Evolutionary conservation across 2,797 vertebrate species (phyloP).

Genomic region (Scolopax bukidnonensis): DNA sequence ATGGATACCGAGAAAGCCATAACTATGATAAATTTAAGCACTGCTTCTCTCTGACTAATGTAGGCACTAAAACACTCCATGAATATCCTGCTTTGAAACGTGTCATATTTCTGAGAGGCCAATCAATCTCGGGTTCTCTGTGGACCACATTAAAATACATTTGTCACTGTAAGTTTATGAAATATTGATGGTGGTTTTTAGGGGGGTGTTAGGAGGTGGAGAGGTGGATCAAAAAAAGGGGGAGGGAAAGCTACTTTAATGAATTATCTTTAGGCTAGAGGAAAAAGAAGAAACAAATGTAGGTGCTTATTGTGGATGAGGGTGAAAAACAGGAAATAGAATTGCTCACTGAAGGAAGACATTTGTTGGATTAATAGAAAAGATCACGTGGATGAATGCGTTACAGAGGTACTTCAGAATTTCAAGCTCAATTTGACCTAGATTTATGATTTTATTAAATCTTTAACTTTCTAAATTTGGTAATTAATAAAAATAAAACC

Average conservation of each 20-base stretch:
- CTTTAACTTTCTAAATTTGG: slow-evolving; percentile 7
- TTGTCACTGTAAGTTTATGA: slow-evolving; percentile 86
- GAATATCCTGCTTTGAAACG: slow-evolving; percentile 86
- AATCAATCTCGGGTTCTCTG: slow-evolving; percentile 92
- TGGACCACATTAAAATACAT: slow-evolving; percentile 90
- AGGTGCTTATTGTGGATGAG: slow-evolving; percentile 61
- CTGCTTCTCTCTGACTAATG: slow-evolving; percentile 87
- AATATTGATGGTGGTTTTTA: slow-evolving; percentile 87
- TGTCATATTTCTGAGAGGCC: slow-evolving; percentile 89
- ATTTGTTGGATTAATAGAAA: slow-evolving; percentile 36
- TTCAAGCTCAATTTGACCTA: slow-evolving; percentile 17
- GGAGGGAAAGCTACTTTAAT: slow-evolving; percentile 76
- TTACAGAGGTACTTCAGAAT: slow-evolving; percentile 2
- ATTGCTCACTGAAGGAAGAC: slow-evolving; percentile 57
- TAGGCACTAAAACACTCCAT: slow-evolving; percentile 86
- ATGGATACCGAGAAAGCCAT: slow-evolving; percentile 96
- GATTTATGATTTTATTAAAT: slow-evolving; percentile 43
- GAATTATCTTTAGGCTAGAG: slow-evolving; percentile 81
- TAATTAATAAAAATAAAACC: slow-evolving; percentile 28
- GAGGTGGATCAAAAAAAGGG: slow-evolving; percentile 76
- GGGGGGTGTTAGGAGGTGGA: slow-evolving; percentile 79
- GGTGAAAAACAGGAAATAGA: slow-evolving; percentile 37
- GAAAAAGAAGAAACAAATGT: slow-evolving; percentile 73
- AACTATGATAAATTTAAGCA: slow-evolving; percentile 98
- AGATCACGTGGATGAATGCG: neutral